Conservation (phyloP, 2,113 vertebrate genomes). For the Neotoma lepida region DNA sequence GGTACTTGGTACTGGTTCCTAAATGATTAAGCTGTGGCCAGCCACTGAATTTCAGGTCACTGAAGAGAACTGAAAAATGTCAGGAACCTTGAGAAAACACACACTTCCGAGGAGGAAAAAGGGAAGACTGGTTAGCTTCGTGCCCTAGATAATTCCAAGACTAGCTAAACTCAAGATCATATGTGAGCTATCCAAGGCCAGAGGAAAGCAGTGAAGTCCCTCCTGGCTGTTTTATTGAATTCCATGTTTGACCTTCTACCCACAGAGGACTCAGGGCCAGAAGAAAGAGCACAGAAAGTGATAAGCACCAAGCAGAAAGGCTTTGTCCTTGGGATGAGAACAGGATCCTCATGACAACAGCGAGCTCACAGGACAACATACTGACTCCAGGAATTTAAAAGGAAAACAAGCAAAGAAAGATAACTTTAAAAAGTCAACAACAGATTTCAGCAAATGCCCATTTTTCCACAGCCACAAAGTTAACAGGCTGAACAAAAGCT, state of each 20-base stretch:
- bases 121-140: not conserved
- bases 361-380: not conserved
- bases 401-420: not conserved
- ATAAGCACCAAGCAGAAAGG: not conserved
- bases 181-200: not conserved
- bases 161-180: not conserved
- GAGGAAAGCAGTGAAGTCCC: not conserved
- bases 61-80: not conserved
- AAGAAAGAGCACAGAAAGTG: not conserved
- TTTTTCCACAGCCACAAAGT: not conserved
- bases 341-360: not conserved
- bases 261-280: not conserved
- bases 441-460: not conserved
- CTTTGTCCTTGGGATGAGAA: not conserved
- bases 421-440: not conserved
- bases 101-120: not conserved
- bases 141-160: not conserved
- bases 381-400: not conserved
- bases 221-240: not conserved
- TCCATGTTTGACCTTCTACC: not conserved
- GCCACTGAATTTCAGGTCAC: not conserved
- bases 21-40: not conserved
- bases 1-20: not conserved
- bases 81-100: not conserved
- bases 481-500: not conserved